phyloP scores from a whole-genome alignment of 2,113 vertebrate genomes.

The Tenebrosternarchus preto region DNA sequence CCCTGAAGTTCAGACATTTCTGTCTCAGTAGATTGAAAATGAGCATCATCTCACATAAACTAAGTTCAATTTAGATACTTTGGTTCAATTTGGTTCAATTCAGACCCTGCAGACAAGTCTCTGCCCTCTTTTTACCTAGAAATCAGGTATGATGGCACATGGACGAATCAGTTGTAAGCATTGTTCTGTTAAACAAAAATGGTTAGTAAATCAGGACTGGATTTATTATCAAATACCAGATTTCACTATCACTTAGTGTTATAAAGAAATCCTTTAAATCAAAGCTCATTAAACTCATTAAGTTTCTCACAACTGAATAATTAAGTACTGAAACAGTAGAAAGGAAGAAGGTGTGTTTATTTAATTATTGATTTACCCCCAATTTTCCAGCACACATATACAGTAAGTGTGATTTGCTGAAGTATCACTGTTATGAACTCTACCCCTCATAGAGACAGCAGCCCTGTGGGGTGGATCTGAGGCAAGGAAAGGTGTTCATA shows the following conservation, averaged over 20 bases:
- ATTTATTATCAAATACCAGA: no score
- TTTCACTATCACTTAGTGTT: not conserved
- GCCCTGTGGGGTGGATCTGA: constrained; percentile 14
- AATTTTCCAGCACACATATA: not conserved
- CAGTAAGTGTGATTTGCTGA: not conserved
- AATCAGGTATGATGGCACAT: not conserved
- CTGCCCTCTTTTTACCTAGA: not conserved
- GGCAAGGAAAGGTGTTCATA: constrained; percentile 25
- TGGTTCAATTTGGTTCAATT: no score
- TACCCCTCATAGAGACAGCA: constrained; percentile 9
- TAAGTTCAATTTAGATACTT: not conserved
- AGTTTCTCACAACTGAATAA: no score
- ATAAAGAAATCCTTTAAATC: not conserved
- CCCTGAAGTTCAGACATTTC: constrained; percentile 52
- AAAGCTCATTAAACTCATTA: no score
- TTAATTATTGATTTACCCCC: no score
- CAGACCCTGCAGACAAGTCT: not conserved
- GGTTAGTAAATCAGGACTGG: not conserved
- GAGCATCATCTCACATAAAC: not conserved
- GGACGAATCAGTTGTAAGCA: not conserved
- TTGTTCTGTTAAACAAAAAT: not conserved
- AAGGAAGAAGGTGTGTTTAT: no score
- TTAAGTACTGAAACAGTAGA: no score
- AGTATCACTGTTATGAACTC: not conserved
- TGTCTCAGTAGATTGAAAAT: constrained; percentile 29